Conservation (phyloP, 2,888 invertebrate species). For the Dorcus parallelipipedus region DNA sequence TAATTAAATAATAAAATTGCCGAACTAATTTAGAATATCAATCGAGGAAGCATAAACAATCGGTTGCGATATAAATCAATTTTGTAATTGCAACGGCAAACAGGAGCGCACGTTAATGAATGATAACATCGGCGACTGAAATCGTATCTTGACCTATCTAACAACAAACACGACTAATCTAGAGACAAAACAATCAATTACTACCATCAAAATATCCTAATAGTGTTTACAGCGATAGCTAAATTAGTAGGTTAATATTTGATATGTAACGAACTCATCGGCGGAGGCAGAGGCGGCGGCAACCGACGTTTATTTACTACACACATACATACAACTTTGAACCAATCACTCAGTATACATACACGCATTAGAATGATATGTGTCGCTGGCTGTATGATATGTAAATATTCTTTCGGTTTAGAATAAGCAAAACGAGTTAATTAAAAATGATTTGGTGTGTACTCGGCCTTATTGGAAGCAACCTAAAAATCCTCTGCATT, state of each 20-base stretch:
- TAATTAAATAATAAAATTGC: not conserved
- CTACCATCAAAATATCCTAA: slow-evolving; percentile 35
- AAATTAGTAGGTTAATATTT: slow-evolving; percentile 43
- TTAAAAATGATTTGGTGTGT: too few relatives aligned
- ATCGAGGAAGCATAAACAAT: not conserved
- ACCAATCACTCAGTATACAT: slow-evolving; percentile 40
- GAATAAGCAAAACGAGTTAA: too few relatives aligned
- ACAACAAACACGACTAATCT: slow-evolving; percentile 26
- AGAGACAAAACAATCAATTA: slow-evolving; percentile 35
- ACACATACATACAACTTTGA: slow-evolving; percentile 28
- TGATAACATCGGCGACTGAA: slow-evolving; percentile 4
- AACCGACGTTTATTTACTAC: slow-evolving; percentile 38
- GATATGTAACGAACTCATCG: slow-evolving; percentile 26
- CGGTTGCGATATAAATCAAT: not conserved
- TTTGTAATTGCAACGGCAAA: not conserved
- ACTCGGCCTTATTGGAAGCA: too few relatives aligned
- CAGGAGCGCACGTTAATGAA: not conserved
- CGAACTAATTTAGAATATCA: not conserved
- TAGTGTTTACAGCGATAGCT: slow-evolving; percentile 39
- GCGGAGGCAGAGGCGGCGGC: slow-evolving; percentile 10
- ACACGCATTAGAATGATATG: slow-evolving; percentile 5
- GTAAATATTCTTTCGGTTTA: too few relatives aligned
- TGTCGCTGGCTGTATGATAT: too few relatives aligned
- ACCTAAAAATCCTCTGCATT: too few relatives aligned
- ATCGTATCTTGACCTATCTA: slow-evolving; percentile 22